Evolutionary conservation across 2,113 vertebrate species (phyloP), one percentile per base, ranked within the genome.

Genomic region (Semicossyphus pulcher): DNA sequence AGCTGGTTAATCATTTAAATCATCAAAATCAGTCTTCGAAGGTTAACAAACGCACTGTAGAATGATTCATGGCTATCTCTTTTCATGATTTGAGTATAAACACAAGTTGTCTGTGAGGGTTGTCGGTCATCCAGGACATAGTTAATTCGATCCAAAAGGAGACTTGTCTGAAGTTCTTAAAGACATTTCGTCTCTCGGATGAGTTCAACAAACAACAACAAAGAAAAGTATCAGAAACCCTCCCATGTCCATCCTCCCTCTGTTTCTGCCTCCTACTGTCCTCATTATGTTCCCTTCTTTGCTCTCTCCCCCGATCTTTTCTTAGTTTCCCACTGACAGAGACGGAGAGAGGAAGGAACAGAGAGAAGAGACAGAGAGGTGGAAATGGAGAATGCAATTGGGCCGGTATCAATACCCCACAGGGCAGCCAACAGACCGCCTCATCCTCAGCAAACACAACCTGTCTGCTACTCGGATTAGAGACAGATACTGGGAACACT

Each of bases 381-480:
- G 14, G 20, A 73, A 10, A 14, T 26, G 21, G 28, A 26, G 12
- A 45, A 51, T 37, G 37, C 32, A 54, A 12, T 5, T 44, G 32
- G 37, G 51, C 18, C 2, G 3, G 37, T 71, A 69, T 75, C 60
- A 61, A 34, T 53, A 44, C 47, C 45, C 49, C 44, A 76, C 44
- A 58, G 65, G 78, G 39, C 23, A 36, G 37, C 21, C 58, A 25
- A 7, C 69, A 54, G 51, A 44, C 57, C 34, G 57, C 42, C 69
- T 70, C 65, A 58, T 52, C 47, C 34, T 42, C 44, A 47, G 60
- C 75, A 76, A 72, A 72, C 65, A 76, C 44, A 58, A 57, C 49
- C 74, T 72, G 61, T 64, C 65, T 76, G 39, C 52, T 58, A 72
- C 39, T 31, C 1, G 20, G 60, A 78, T 67, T 66, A 66, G 59